phyloP scores from a whole-genome alignment of 1,140 invertebrate genomes.

The Aphis craccivora region DNA sequence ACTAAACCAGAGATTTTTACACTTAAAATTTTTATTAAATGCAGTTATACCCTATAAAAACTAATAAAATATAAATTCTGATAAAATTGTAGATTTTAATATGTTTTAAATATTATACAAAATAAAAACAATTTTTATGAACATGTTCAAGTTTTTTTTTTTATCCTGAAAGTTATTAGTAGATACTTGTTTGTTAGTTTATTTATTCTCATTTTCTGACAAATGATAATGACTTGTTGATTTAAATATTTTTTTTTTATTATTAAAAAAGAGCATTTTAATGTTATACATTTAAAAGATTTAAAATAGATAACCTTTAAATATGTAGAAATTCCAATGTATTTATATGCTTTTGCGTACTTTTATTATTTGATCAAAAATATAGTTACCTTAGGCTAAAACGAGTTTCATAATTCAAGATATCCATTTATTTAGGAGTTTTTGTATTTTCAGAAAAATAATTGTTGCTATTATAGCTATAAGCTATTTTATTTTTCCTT shows the following conservation, averaged over 20 bases:
- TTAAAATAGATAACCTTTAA: neutral
- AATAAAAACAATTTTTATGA: too few species aligned
- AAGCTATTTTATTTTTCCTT: neutral
- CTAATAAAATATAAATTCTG: neutral
- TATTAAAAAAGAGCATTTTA: neutral
- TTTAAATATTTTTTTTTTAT: neutral
- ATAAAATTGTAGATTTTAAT: neutral
- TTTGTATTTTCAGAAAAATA: neutral
- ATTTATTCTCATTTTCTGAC: neutral
- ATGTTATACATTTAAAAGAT: neutral
- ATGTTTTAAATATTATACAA: neutral
- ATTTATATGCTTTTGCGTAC: neutral
- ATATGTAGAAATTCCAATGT: neutral
- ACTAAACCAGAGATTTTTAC: too few species aligned
- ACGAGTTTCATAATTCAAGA: neutral
- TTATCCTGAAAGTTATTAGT: too few species aligned
- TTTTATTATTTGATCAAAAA: neutral
- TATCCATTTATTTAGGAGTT: neutral
- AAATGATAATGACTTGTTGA: neutral
- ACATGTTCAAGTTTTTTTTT: too few species aligned
- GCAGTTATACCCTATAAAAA: neutral
- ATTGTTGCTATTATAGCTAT: neutral
- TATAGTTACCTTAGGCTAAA: neutral
- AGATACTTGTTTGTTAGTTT: too few species aligned
- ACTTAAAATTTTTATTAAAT: too few species aligned